Conservation (phyloP, 2,888 invertebrate genomes). For the Seladonia tumulorum region DNA sequence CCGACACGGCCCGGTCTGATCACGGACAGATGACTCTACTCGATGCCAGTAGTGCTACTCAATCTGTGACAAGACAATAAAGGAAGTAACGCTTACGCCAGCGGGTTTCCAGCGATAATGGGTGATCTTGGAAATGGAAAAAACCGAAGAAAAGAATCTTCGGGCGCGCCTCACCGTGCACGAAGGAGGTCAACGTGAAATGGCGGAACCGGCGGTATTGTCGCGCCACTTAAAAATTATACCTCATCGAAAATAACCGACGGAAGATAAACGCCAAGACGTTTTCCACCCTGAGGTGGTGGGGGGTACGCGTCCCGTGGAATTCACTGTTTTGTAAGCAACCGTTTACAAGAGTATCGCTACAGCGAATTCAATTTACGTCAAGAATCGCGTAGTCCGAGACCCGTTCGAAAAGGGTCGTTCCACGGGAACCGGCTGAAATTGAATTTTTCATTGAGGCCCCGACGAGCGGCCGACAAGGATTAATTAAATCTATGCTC, state of each 20-base stretch:
- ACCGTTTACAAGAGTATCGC: neutral
- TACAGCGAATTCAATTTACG: neutral
- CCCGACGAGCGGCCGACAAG: slow-evolving; percentile 10
- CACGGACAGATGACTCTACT: slow-evolving; percentile 64
- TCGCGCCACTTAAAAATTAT: neutral
- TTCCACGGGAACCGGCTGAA: slow-evolving; percentile 4
- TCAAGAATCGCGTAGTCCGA: neutral
- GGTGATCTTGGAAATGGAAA: slow-evolving; percentile 58
- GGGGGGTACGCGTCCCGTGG: neutral
- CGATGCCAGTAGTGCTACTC: slow-evolving; percentile 65
- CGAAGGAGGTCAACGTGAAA: slow-evolving; percentile 7
- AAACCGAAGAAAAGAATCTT: slow-evolving; percentile 32
- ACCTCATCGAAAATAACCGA: neutral
- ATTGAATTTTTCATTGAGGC: slow-evolving; percentile 40
- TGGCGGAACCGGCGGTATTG: slow-evolving; percentile 5
- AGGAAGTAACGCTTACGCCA: slow-evolving; percentile 67
- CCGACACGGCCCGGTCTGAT: slow-evolving; percentile 42
- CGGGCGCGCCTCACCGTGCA: neutral
- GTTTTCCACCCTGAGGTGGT: too few relatives aligned
- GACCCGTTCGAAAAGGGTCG: neutral
- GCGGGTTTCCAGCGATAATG: slow-evolving; percentile 61
- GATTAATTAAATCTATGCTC: slow-evolving; percentile 46
- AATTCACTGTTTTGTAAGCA: neutral
- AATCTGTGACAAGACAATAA: slow-evolving; percentile 67
- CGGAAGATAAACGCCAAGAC: neutral